Conservation (phyloP, 2,888 invertebrate genomes). For the Drosophila rellima region DNA sequence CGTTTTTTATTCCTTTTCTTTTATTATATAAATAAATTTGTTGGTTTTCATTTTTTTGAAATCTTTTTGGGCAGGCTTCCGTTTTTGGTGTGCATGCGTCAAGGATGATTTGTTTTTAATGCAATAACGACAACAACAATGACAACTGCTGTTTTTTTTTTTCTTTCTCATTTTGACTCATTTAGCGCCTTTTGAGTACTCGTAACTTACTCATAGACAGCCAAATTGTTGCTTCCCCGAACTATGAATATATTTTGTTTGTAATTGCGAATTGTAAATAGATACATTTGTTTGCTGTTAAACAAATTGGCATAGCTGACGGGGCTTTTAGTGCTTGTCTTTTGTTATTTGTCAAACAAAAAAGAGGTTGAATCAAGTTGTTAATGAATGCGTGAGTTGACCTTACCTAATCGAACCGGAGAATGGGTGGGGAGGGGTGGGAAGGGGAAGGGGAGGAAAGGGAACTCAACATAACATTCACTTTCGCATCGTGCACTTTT, state of each 20-base stretch:
- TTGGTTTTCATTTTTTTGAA: no score
- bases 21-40: slow-evolving; percentile 10
- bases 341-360: slow-evolving; percentile 22
- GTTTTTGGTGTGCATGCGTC: slow-evolving; percentile 78
- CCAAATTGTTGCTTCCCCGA: slow-evolving; percentile 2
- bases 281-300: slow-evolving; percentile 14
- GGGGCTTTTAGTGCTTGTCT: slow-evolving; percentile 29
- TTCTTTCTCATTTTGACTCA: neutral
- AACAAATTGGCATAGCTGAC: slow-evolving; percentile 53
- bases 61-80: slow-evolving; percentile 53
- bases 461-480: slow-evolving; percentile 59
- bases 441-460: no score
- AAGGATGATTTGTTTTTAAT: slow-evolving; percentile 74
- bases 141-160: neutral
- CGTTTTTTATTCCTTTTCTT: slow-evolving; percentile 44
- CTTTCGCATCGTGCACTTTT: slow-evolving; percentile 75
- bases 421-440: neutral
- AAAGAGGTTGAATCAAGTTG: slow-evolving; percentile 16
- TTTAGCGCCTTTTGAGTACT: slow-evolving; percentile 17
- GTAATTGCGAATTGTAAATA: slow-evolving; percentile 28
- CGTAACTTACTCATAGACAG: neutral
- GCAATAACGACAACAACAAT: slow-evolving; percentile 22
- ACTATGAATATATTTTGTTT: neutral
- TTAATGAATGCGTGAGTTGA: slow-evolving; percentile 43
- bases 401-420: slow-evolving; percentile 52